Base-by-base conservation (phyloP, 2,113 vertebrate species). In the Dicaeum eximium region DNA sequence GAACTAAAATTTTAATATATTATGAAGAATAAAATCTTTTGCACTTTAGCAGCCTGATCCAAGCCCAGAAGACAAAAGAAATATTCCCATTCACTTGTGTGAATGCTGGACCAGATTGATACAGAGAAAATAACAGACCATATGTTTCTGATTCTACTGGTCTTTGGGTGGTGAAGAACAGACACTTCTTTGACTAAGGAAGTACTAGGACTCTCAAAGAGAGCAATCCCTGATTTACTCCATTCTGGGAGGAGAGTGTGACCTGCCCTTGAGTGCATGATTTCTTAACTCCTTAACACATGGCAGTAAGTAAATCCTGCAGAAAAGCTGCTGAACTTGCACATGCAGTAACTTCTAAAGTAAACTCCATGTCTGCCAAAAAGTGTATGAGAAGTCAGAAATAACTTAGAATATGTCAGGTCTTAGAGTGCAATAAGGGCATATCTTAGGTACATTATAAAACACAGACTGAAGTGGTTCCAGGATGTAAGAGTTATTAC, bases 301-400 rank as follows among this genome's bases (percentile, higher is more conserved):
- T 89, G 51, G 48, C 42, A 78, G 37, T 22, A 80, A 82, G 88
- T 88, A 96, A 89, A 93, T 90, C 88, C 88, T 73, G 64, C 48
- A 93, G 91, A 88, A 96, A 97, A 97, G 90, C 84, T 94, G 96
- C 93, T 96, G 96, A 97, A 81, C 66, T 96, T 93, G 81, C 87
- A 96, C 58, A 90, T 79, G 56, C 75, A 96, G 83, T 83, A 95
- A 96, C 88, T 97, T 92, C 95, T 97, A 97, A 97, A 97, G 94
- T 96, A 93, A 97, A 93, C 73, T 88, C 64, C 79, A 25, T 58
- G 82, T 57, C 90, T 97, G 96, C 94, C 97, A 98, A 97, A 94
- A 93, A 60, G 50, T 3, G 25, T 57, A 40, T 87, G 89, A 96
- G 94, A 93, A 96, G 73, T 93, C 84, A 93, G 92, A 96, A 97